phyloP scores from a whole-genome alignment of 2,888 invertebrate genomes.

The Drosophila paracracens region DNA sequence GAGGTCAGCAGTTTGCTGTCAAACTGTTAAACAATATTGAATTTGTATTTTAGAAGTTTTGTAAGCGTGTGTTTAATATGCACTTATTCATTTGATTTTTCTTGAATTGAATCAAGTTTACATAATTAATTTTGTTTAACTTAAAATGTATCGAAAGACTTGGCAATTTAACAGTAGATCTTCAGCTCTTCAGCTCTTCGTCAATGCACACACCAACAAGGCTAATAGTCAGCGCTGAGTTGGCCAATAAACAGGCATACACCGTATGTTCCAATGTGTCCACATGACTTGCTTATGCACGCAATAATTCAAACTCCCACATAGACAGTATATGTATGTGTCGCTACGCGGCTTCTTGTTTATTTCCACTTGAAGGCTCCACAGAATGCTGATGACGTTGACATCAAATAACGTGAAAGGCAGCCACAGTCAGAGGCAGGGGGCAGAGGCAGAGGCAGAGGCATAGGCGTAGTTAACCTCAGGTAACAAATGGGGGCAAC shows the following conservation, averaged over 20 bases:
- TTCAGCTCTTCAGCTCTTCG: not conserved
- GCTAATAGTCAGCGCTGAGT: slow-evolving; percentile 14
- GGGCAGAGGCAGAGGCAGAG: not conserved
- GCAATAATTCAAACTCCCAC: not conserved
- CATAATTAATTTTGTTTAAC: not conserved
- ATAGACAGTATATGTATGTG: slow-evolving; percentile 3
- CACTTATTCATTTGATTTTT: not conserved
- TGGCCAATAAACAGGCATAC: slow-evolving; percentile 11
- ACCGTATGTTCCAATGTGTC: not conserved
- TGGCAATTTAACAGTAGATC: not conserved
- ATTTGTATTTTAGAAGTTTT: slow-evolving; percentile 18
- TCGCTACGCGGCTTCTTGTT: slow-evolving; percentile 4
- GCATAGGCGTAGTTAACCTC: slow-evolving; percentile 1
- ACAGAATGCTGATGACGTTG: slow-evolving; percentile 40
- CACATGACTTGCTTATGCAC: slow-evolving; percentile 13
- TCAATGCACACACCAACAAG: not conserved
- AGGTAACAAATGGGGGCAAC: not conserved
- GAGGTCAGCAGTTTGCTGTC: slow-evolving; percentile 14
- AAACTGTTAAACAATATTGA: slow-evolving; percentile 15
- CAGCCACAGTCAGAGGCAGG: not conserved
- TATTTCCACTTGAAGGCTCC: slow-evolving; percentile 36
- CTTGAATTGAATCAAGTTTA: not conserved
- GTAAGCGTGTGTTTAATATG: not conserved
- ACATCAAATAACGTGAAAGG: slow-evolving; percentile 17
- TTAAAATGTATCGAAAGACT: not conserved